Evolutionary conservation across 2,797 vertebrate species (phyloP), one percentile per base, ranked within the genome.

Genomic region (Gymnocypris eckloni): DNA sequence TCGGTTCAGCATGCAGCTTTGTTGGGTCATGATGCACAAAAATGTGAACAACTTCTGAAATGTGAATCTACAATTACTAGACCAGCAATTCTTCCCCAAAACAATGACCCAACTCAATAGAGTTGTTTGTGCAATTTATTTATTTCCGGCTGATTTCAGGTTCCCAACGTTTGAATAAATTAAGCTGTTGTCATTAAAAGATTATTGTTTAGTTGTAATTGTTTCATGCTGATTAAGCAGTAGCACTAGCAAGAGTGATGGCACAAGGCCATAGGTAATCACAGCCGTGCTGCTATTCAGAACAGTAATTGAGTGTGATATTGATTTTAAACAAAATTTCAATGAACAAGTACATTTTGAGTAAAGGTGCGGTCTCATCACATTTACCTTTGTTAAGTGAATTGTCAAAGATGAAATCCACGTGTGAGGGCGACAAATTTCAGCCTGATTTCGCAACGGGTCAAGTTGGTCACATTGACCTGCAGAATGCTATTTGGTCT

Each of bases 301-400:
- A 79, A 61, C 56, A 79, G 22, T 18, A 78, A 77, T 77, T 56
- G 20, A 77, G 12, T 41, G 33, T 59, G 33, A 77, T 56, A 78
- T 5, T 56, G 20, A 59, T 59, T 77, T 77, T 15, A 79, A 43
- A 18, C 13, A 61, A 28, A 12, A 41, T 8, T 56, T 77, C 33
- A 77, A 39, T 3, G 33, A 39, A n/a, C 48, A 54, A 22, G 25
- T 78, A 41, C 22, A 77, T 39, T 37, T 39, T 13, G 11, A 56
- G 52, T 39, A 15, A 41, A 77, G 50, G 50, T 56, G 33, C 28
- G 15, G 66, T 10, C 66, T 37, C 3, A 39, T 77, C 43, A 50
- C 71, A 28, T 50, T 48, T 69, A 39, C 66, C 3, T 9, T 39
- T 52, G 43, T 28, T 33, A 16, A 9, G 71, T 4, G 45, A 73